Percentiles rank a stretch among this genome's conserved stretches.
Evolutionary conservation across 2,888 invertebrate species (phyloP).

Genomic region (Lithodes maja): DNA sequence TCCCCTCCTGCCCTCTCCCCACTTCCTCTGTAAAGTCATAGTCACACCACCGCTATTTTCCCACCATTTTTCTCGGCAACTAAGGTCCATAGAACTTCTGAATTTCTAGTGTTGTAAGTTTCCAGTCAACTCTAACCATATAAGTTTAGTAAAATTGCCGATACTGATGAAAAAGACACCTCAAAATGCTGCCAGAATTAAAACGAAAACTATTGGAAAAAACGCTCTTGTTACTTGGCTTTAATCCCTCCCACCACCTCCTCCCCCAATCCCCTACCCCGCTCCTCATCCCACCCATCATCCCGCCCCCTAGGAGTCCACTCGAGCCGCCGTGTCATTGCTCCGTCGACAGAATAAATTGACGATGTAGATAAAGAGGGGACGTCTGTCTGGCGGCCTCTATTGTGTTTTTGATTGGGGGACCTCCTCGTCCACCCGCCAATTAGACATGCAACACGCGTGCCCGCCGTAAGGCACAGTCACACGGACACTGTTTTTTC

Average conservation of each 20-base stretch:
- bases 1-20: neutral
- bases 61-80: too few species aligned
- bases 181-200: too few species aligned
- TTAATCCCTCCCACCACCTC: neutral
- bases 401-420: conserved; percentile 33
- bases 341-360: conserved; percentile 35
- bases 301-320: neutral
- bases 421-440: neutral
- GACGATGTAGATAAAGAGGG: conserved; percentile 34
- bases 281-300: neutral
- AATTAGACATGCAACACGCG: conserved; percentile 50
- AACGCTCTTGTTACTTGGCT: too few species aligned
- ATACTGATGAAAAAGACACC: too few species aligned
- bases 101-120: too few species aligned
- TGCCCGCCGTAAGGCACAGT: neutral
- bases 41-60: too few species aligned
- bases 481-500: too few species aligned
- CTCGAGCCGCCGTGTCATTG: conserved; percentile 36
- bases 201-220: too few species aligned
- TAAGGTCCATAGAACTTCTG: too few species aligned
- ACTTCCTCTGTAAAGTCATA: neutral
- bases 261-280: neutral
- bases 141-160: too few species aligned
- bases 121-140: too few species aligned
- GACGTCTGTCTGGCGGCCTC: conserved; percentile 20